Evolutionary conservation across 2,113 vertebrate genomes (phyloP), one percentile per base, ranked within the genome.

Genomic region (Nesogale talazaci): DNA sequence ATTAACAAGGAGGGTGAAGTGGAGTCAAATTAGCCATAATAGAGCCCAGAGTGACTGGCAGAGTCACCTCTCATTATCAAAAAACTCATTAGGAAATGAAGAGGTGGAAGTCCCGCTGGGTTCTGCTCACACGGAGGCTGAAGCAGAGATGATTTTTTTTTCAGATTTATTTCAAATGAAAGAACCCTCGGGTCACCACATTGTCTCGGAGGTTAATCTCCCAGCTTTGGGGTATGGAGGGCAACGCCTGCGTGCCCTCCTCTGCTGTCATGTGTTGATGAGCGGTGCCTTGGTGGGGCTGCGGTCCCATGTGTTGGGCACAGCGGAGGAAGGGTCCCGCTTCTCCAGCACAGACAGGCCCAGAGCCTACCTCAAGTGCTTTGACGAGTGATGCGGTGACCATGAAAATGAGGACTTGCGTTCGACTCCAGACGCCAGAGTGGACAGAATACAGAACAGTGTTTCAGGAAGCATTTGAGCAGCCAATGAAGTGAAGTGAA

Each of bases 11-110:
- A 98, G 98, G 98, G 97, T 97, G 98, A 98, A 98, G 98, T 98
- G 98, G 98, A 98, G 97, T 98, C 97, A 99, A 99, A 99, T 99
- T 99, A 99, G 97, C 98, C 98, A 98, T 99, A 99, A 99, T 99
- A 98, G 98, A 98, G 99, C 98, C 98, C 98, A 98, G 96, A 97
- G 99, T 99, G 99, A 98, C 98, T 97, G 94, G 97, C 98, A 98
- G 98, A 98, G 98, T 98, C 98, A 98, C 97, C 98, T 98, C 98
- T 98, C 98, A 98, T 98, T 98, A 98, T 98, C 97, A 98, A 98
- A 98, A 98, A 98, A 97, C 98, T 98, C 98, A 98, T 98, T 98
- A 98, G 98, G 98, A 98, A 98, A 98, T 98, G 97, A 98, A 98
- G 97, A 98, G 97, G 97, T 98, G 96, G 98, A 98, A 98, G 98